Conservation (phyloP, 1,140 invertebrate species). For the Zaprionus inermis region DNA sequence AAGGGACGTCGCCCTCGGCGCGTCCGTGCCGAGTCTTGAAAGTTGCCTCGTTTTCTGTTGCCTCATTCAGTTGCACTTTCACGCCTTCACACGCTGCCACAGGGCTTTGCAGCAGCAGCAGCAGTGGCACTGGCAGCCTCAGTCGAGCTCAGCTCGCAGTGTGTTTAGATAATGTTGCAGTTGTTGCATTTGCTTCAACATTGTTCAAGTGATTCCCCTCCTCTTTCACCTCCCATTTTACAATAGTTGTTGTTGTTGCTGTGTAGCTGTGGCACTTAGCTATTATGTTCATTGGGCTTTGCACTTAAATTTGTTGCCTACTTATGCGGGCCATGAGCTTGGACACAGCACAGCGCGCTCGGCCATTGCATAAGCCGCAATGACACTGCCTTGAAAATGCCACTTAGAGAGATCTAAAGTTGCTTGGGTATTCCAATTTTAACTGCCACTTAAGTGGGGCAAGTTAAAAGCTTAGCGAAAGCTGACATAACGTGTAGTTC, state of each 20-base stretch:
- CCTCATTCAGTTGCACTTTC: slow-evolving; percentile 44
- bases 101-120: background rate
- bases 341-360: slow-evolving; percentile 5
- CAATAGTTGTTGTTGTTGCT: slow-evolving; percentile 41
- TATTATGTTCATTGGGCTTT: slow-evolving; percentile 50
- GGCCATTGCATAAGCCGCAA: slow-evolving; percentile 18
- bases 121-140: slow-evolving; percentile 2
- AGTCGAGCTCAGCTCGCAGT: slow-evolving; percentile 49
- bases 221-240: slow-evolving; percentile 15
- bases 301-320: slow-evolving; percentile 60
- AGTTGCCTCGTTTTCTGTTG: slow-evolving; percentile 25
- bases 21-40: background rate
- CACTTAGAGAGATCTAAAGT: slow-evolving; percentile 1
- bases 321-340: slow-evolving; percentile 47
- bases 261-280: slow-evolving; percentile 40
- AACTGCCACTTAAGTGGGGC: background rate
- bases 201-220: slow-evolving; percentile 16
- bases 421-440: background rate
- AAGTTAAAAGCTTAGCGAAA: background rate
- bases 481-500: background rate
- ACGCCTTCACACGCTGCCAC: slow-evolving; percentile 23
- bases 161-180: slow-evolving; percentile 67
- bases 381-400: slow-evolving; percentile 17
- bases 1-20: background rate
- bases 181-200: slow-evolving; percentile 43